Conservation (phyloP, 2,113 vertebrate genomes). For the Loxodonta africana region DNA sequence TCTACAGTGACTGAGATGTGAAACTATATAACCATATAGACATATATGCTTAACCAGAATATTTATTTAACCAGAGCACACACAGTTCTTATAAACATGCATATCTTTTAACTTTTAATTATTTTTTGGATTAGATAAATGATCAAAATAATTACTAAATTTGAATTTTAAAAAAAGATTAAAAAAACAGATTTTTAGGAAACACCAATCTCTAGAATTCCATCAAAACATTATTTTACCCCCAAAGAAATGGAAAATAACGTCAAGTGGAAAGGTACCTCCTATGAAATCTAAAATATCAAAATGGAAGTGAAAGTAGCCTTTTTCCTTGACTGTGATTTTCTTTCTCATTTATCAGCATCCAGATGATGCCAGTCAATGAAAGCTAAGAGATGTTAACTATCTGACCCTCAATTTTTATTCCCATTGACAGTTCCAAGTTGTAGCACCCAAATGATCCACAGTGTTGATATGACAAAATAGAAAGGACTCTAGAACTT, state of each 20-base stretch:
- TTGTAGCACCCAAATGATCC: background rate
- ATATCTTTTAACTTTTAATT: conserved; percentile 10
- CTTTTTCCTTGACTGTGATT: background rate
- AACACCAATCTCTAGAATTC: background rate
- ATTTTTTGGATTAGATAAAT: conserved; percentile 9
- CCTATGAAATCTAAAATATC: conserved; percentile 20
- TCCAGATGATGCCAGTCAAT: background rate
- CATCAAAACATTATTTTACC: background rate
- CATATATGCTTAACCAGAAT: background rate
- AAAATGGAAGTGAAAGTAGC: background rate
- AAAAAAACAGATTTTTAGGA: background rate
- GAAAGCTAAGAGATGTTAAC: background rate
- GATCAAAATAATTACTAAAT: conserved; percentile 17
- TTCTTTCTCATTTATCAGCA: background rate
- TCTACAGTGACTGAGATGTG: background rate
- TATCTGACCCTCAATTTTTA: background rate
- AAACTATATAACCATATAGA: background rate
- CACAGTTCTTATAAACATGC: conserved; percentile 20
- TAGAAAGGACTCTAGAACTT: background rate
- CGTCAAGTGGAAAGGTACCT: background rate
- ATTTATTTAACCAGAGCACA: background rate
- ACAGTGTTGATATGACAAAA: background rate
- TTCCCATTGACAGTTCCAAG: background rate
- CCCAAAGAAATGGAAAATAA: background rate
- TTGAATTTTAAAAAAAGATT: conserved; percentile 23